A percentile compares a stretch with the other conserved stretches of the same genome.
Evolutionary conservation across 2,888 invertebrate genomes (phyloP).

Genomic region (Oligia fasciuncula): DNA sequence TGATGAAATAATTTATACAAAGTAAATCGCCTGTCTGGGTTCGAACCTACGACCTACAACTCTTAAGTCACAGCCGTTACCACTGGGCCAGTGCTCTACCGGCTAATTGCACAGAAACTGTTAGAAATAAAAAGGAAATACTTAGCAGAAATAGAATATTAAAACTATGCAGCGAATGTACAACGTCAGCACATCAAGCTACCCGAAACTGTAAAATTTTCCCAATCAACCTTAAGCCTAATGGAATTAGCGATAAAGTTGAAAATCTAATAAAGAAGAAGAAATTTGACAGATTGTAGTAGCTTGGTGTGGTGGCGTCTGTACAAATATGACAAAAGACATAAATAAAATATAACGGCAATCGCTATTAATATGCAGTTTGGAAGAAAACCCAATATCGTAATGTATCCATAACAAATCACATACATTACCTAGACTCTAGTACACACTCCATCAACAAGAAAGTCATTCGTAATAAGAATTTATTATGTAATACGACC

Average conservation of each 20-base stretch:
- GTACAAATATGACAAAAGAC: not conserved
- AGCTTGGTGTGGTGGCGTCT: too few relatives aligned
- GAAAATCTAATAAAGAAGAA: too few relatives aligned
- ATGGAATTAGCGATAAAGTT: too few relatives aligned
- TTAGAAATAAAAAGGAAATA: not conserved
- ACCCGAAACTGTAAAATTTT: too few relatives aligned
- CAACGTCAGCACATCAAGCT: too few relatives aligned
- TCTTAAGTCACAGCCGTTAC: too few relatives aligned
- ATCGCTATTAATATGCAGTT: slow-evolving; percentile 16
- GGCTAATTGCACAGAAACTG: too few relatives aligned
- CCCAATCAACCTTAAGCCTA: too few relatives aligned
- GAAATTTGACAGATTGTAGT: too few relatives aligned
- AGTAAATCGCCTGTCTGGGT: not conserved
- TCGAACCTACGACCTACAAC: not conserved
- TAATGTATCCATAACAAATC: slow-evolving; percentile 36
- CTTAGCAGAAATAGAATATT: not conserved
- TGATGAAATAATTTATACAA: not conserved
- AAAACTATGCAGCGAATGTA: not conserved
- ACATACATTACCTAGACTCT: slow-evolving; percentile 24
- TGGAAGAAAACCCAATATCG: slow-evolving; percentile 26
- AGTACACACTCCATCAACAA: slow-evolving; percentile 37
- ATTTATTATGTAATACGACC: slow-evolving; percentile 45
- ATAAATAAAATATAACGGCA: slow-evolving; percentile 6
- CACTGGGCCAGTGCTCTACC: too few relatives aligned
- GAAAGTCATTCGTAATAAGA: slow-evolving; percentile 45